Evolutionary conservation across 2,888 invertebrate species (phyloP), one percentile per base, ranked within the genome.

Genomic region (Parnassius smintheus): DNA sequence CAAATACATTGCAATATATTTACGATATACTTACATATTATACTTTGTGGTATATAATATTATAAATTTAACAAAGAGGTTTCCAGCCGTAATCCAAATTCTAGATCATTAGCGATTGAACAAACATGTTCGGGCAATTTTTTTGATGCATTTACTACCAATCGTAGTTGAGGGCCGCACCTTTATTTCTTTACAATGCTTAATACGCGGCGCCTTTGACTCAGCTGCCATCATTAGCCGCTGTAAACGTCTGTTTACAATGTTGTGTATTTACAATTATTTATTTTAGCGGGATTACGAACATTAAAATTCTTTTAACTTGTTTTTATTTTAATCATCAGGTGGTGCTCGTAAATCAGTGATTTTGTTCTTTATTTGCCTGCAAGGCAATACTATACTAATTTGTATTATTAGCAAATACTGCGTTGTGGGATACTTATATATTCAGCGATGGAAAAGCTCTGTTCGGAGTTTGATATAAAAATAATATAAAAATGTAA

Each of bases 181-280:
- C 58, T 84, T 85, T 86, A 86, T 83, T 66, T 55, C 64, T 86
- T 87, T 85, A 87, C 77, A 78, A 78, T 73, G 68, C 71, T 72
- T 85, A 83, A 86, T 85, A 73, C 72, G 73, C 80, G 74, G 78
- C 69, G 63, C 70, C 75, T 78, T 81, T 78, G 72, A 74, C 61
- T 58, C 49, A 57, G 58, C 61, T 50, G 65, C 62, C 68, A 66
- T 69, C 61, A 72, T 71, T 70, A 69, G 62, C 65, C 56, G 56
- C 65, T 66, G 71, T 74, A 74, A 76, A 73, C 67, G 65, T 62
- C 56, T 72, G 73, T 75, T 74, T 75, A 78, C 74, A 76, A 77
- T 74, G 74, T 73, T 56, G 59, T 35, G 42, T 49, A 59, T 55
- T 59, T 63, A 63, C 55, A 56, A 54, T 59, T 55, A 59, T 61